A percentile compares a stretch with the other conserved stretches of the same genome.
phyloP scores from a whole-genome alignment of 2,797 vertebrate species.

The Balearica regulorum region DNA sequence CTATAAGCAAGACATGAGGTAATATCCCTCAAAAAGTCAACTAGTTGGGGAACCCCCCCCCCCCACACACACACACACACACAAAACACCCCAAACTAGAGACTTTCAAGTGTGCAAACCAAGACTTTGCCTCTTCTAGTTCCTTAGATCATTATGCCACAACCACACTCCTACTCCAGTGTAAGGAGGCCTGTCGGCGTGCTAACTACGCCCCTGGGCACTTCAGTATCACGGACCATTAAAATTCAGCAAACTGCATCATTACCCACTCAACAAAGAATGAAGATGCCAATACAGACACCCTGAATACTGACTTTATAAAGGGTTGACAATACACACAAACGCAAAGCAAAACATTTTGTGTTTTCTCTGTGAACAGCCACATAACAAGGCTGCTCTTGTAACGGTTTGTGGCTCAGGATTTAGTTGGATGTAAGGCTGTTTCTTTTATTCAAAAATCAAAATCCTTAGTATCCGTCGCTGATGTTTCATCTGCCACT shows the following conservation, averaged over 20 bases:
- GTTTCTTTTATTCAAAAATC: not conserved
- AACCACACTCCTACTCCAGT: not conserved
- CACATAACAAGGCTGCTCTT: not conserved
- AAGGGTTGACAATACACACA: not conserved
- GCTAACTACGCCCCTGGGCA: not conserved
- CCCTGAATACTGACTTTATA: not conserved
- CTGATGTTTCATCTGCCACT: not conserved
- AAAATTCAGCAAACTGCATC: not conserved
- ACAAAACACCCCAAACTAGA: not conserved
- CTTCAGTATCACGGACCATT: not conserved
- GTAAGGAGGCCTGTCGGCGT: not conserved
- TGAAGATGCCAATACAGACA: not conserved
- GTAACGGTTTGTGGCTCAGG: not conserved
- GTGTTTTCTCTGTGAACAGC: not conserved
- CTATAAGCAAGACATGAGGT: fast-evolving
- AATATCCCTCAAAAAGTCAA: not conserved
- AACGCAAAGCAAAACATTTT: not conserved
- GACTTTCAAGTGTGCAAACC: not conserved
- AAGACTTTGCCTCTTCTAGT: not conserved
- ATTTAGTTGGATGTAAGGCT: not conserved
- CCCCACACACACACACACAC: not conserved
- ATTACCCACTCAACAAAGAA: not conserved
- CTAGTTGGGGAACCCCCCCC: not conserved
- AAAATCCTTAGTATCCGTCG: not conserved
- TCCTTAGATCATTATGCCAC: not conserved